Evolutionary conservation across 2,113 vertebrate genomes (phyloP).

Genomic region (Prunella himalayana): DNA sequence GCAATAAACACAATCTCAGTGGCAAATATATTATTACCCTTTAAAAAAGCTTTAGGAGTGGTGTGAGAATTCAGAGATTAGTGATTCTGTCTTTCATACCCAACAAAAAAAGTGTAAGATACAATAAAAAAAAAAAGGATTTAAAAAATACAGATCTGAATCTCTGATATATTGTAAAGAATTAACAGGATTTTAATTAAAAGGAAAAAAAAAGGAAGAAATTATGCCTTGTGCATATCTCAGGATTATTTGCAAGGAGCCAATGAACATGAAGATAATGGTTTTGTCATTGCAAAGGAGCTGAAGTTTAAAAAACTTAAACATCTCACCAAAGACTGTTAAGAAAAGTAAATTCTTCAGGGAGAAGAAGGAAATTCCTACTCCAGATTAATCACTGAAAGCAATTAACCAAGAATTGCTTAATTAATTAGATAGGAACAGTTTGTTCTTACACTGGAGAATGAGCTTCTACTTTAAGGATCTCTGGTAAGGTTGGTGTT

Average conservation of each 20-base stretch:
- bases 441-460: neutral
- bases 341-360: neutral
- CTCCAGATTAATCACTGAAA: neutral
- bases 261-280: neutral
- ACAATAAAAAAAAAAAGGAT: neutral
- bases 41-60: neutral
- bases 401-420: neutral
- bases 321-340: neutral
- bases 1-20: neutral
- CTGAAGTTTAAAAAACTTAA: neutral
- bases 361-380: neutral
- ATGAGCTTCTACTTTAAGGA: rapidly evolving
- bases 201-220: neutral
- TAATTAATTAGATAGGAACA: neutral
- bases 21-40: neutral
- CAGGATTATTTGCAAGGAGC: neutral
- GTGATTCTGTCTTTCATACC: neutral
- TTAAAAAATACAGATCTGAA: neutral
- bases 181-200: neutral
- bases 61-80: neutral
- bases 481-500: neutral
- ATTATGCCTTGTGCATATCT: neutral
- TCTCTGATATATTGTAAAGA: neutral
- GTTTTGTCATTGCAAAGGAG: neutral
- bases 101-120: neutral